A percentile compares a stretch with the other conserved stretches of the same genome.
Evolutionary conservation across 1,140 invertebrate genomes (phyloP).

Genomic region (Phenacoccus solenopsis): DNA sequence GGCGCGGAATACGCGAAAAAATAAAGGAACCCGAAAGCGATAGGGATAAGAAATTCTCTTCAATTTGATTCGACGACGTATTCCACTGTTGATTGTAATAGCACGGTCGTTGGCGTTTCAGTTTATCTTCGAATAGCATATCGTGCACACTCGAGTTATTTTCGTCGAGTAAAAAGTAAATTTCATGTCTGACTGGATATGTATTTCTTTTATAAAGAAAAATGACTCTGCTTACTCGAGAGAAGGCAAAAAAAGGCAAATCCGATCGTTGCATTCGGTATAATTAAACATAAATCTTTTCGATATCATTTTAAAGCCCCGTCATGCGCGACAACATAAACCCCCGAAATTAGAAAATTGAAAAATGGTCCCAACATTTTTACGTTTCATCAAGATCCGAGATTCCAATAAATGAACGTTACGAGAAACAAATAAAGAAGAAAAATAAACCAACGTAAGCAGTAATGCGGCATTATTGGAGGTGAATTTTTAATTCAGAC

Average conservation of each 20-base stretch:
- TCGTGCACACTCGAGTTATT: neutral
- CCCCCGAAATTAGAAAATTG: neutral
- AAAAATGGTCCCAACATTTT: too few species aligned
- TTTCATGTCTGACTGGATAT: neutral
- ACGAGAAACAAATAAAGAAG: too few species aligned
- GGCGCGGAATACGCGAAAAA: too few species aligned
- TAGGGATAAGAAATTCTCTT: neutral
- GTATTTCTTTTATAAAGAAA: conserved; percentile 3
- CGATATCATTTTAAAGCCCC: neutral
- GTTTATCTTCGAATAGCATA: neutral
- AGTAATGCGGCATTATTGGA: too few species aligned
- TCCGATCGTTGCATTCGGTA: neutral
- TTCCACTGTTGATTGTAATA: conserved; percentile 1
- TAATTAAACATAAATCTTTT: neutral
- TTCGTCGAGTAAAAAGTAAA: conserved; percentile 2
- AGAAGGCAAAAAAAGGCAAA: neutral
- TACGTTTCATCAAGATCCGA: too few species aligned
- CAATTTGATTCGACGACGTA: neutral
- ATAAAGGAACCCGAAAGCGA: neutral
- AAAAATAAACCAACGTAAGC: too few species aligned
- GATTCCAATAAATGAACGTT: too few species aligned
- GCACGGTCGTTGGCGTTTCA: neutral
- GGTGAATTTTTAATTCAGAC: too few species aligned
- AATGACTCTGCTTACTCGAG: neutral
- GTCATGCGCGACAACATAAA: neutral